Evolutionary conservation across 2,113 vertebrate species (phyloP), one percentile per base, ranked within the genome.

Genomic region (Leucopternis melanops): DNA sequence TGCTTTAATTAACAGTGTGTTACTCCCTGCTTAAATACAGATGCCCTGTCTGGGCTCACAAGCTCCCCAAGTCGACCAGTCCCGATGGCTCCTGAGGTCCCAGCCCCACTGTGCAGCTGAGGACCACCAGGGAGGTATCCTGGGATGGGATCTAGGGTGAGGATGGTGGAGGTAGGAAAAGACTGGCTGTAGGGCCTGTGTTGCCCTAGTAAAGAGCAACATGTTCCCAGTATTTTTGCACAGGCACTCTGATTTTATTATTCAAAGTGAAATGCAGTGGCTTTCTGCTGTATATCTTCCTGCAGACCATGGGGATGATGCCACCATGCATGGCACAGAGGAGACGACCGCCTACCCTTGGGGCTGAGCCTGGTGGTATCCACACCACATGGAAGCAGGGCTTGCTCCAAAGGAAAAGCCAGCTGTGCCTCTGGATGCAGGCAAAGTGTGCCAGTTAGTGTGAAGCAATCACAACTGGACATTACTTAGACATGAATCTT

Each of bases 71-170:
- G 83, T 38, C 25, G 34, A 54, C 12, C 1, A 1, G 10, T 16
- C n/a, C 79, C 3, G 0, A 11, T 1, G 3, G 4, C 12, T 90
- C 20, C 36, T 13, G 16, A 58, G 44, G 58, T 10, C 25, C 36
- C 10, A 63, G 42, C n/a, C 38, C 42, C 38, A 17, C 3, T 2
- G 1, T 26, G 38, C 47, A 42, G 14, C 22, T 1, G 3, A 59
- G 25, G 40, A 90, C 12, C 26, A 55, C 18, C 27, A 62, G 40
- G 21, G 19, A 88, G 31, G 18, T 61, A 47, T 49, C 16, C 22
- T 20, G 11, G 36, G 13, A 52, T 44, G 52, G 11, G 36, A 70
- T 65, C 25, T 57, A 65, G 45, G 15, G 15, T 71, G n/a, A 34
- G 36, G 42, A 54, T 2, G 4, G 27, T 34, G 32, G 34, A 90